Evolutionary conservation across 2,113 vertebrate species (phyloP).

Genomic region (Spheniscus mendiculus): DNA sequence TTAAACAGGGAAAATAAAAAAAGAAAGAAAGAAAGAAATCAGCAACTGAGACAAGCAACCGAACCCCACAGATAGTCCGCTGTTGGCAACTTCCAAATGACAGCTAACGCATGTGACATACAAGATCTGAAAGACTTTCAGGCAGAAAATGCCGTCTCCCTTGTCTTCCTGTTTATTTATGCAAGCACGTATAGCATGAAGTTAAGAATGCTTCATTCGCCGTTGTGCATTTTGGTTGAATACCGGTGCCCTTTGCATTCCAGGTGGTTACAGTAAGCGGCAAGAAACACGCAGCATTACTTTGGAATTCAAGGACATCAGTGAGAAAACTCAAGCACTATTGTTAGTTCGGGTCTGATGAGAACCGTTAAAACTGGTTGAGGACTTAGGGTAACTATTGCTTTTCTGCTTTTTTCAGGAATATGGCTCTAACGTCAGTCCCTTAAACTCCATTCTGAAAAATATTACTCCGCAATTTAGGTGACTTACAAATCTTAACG

Average conservation of each 20-base stretch:
- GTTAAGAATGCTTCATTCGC: background rate
- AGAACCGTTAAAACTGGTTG: slow-evolving; percentile 1
- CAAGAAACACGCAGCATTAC: slow-evolving; percentile 28
- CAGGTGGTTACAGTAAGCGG: slow-evolving; percentile 45
- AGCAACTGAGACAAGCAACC: slow-evolving; percentile 25
- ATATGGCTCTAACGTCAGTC: slow-evolving; percentile 19
- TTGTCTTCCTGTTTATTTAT: background rate
- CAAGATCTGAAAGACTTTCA: background rate
- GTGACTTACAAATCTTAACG: slow-evolving; percentile 45
- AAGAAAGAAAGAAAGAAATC: background rate
- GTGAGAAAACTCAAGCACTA: slow-evolving; percentile 24
- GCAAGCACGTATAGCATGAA: background rate
- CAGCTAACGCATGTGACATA: background rate
- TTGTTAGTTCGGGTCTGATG: slow-evolving; percentile 38
- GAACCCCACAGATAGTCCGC: background rate
- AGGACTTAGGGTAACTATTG: slow-evolving; percentile 43
- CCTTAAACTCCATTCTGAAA: slow-evolving; percentile 37
- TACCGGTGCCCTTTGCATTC: slow-evolving; percentile 9
- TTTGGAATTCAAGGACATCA: slow-evolving; percentile 57
- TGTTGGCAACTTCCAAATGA: background rate
- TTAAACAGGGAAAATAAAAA: background rate
- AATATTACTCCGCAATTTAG: slow-evolving; percentile 38
- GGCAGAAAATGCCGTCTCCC: background rate
- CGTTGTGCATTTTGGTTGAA: background rate
- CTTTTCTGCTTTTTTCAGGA: slow-evolving; percentile 30